These are phyloP conservation scores for Hydrophis major DNA, from an alignment of 2,797 vertebrate species.

Conservation along the genomic window DNA sequence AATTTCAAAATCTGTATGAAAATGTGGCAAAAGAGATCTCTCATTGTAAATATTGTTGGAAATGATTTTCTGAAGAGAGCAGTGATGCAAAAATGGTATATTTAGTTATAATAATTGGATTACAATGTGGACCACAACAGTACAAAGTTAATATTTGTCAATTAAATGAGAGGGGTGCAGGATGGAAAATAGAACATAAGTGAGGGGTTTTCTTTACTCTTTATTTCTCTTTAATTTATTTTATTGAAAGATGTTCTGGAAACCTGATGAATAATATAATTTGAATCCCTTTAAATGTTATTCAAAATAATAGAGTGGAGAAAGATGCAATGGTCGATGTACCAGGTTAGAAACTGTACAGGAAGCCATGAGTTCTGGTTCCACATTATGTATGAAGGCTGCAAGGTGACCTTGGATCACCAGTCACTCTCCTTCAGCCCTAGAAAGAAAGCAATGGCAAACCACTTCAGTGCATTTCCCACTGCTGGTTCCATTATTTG, in stretches of 20 bases:
- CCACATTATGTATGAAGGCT: background rate
- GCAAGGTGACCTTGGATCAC: background rate
- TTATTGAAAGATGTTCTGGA: background rate
- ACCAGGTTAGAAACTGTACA: background rate
- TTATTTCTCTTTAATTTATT: background rate
- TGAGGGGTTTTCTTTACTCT: background rate
- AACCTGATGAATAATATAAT: background rate
- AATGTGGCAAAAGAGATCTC: background rate
- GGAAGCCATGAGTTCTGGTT: background rate
- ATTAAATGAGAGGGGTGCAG: background rate
- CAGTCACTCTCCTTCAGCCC: background rate
- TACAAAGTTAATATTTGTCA: background rate
- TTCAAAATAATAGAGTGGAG: background rate
- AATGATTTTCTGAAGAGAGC: background rate
- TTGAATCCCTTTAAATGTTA: background rate
- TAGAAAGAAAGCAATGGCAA: background rate
- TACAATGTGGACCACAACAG: background rate
- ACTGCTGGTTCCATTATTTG: background rate
- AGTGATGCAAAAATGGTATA: background rate
- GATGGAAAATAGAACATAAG: background rate
- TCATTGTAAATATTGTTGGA: slow-evolving; percentile 1
- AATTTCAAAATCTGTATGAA: background rate
- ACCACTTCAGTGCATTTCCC: background rate
- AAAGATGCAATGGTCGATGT: background rate
- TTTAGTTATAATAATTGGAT: background rate